Base-by-base conservation (phyloP, 2,888 invertebrate species). In the Petrolisthes cinctipes region DNA sequence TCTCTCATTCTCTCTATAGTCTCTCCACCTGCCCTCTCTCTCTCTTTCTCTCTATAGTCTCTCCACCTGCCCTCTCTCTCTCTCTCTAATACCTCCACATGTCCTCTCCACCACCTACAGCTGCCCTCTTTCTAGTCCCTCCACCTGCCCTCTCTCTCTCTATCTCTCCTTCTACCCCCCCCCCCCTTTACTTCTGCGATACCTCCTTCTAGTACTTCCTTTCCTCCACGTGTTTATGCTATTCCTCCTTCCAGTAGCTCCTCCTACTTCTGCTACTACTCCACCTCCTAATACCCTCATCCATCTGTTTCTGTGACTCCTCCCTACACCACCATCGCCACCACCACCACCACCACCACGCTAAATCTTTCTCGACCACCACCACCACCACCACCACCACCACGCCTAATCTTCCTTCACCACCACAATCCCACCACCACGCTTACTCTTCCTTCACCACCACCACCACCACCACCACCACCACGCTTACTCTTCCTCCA, bases 1-100 rank as follows among this genome's bases (percentile, higher is more conserved):
- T 37, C 37, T 37, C 37, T 37, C 37, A 1, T 37, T 37, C 37
- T 2, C 37, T 37, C 37, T 37, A 0, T 37, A 37, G 37, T 37
- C 37, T 37, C 37, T 37, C 37, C 37, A 37, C 37, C 37, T 37
- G 37, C 37, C 37, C 37, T 2, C 37, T 2, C 37, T 37, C 37
- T 82, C 23, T 68, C 51, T 66, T 5, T 66, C 66, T 68, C 51
- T 57, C 82, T 68, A 23, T 82, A 37, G n/a, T 68, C 66, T n/a
- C 66, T n/a, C 53, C 82, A 17, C 61, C 23, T 37, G 14, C 37
- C 53, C 61, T 82, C 17, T 82, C 23, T 68, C 51, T 66, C 20
- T 66, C 66, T 68, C 51, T 57, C 82, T 68, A 23, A 20, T 23
- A 20, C 78, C 11, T 23, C 51, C 37, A 51, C 78, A 37, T 53